phyloP scores from a whole-genome alignment of 2,797 vertebrate species.

The Hoplostethus atlanticus region DNA sequence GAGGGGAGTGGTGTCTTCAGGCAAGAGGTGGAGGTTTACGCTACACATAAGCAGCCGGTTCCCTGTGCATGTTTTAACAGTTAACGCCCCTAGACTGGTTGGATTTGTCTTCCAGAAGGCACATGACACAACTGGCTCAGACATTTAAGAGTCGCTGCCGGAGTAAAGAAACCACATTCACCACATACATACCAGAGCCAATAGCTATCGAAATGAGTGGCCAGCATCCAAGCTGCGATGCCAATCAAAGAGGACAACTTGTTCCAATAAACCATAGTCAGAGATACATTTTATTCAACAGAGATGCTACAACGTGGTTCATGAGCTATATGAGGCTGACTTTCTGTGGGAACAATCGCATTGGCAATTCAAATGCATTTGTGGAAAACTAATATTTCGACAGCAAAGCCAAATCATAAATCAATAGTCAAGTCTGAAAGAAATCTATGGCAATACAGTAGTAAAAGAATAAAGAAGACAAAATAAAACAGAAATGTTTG shows the following conservation, averaged over 20 bases:
- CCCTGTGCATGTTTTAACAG: slow-evolving; percentile 26
- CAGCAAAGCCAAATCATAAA: neutral
- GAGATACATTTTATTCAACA: slow-evolving; percentile 53
- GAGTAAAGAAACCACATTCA: neutral
- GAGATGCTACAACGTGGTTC: slow-evolving; percentile 12
- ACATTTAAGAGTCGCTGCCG: fast-evolving
- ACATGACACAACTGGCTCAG: neutral
- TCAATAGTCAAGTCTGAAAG: slow-evolving; percentile 9
- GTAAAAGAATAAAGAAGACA: slow-evolving; percentile 18
- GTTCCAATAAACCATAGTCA: slow-evolving; percentile 8
- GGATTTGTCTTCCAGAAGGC: neutral
- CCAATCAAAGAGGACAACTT: neutral
- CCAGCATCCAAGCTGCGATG: neutral
- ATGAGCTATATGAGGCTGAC: slow-evolving; percentile 32
- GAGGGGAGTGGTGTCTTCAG: slow-evolving; percentile 76
- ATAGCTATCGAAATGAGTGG: neutral
- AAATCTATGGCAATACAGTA: neutral
- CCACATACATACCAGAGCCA: neutral
- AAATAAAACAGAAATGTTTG: slow-evolving; percentile 14
- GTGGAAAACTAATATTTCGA: slow-evolving; percentile 8
- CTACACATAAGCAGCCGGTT: neutral
- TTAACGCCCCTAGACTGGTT: slow-evolving; percentile 14
- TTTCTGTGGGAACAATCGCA: slow-evolving; percentile 26
- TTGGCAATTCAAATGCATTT: slow-evolving; percentile 10
- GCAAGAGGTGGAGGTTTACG: slow-evolving; percentile 53